phyloP scores from a whole-genome alignment of 2,113 vertebrate species.

The Romanogobio albipinnatus region DNA sequence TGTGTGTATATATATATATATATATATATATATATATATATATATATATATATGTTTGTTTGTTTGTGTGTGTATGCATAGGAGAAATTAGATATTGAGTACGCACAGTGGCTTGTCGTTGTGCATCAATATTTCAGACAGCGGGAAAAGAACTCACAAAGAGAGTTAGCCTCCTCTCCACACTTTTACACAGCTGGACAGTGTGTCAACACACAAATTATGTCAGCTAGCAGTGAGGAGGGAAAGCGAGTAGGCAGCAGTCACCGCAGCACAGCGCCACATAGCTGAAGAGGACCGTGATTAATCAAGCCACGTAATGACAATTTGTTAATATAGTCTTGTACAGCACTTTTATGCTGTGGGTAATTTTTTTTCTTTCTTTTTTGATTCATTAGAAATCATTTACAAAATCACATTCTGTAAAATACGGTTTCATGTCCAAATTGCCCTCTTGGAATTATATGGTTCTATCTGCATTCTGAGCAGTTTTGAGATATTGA shows the following conservation, averaged over 20 bases:
- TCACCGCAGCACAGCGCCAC: background rate
- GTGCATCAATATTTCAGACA: slow-evolving; percentile 39
- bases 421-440: background rate
- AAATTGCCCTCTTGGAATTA: background rate
- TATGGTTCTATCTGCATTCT: no score
- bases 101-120: slow-evolving; percentile 20
- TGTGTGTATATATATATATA: no score
- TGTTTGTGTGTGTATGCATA: slow-evolving; percentile 11
- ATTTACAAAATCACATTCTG: background rate
- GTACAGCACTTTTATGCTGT: background rate
- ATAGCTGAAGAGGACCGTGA: background rate
- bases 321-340: background rate
- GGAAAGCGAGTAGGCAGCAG: slow-evolving; percentile 3
- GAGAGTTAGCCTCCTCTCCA: slow-evolving; percentile 39
- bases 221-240: slow-evolving; percentile 16
- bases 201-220: slow-evolving; percentile 52
- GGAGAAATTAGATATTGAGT: slow-evolving; percentile 29
- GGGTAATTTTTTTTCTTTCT: no score
- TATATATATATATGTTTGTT: background rate
- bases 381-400: background rate
- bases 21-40: no score
- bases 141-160: slow-evolving; percentile 32
- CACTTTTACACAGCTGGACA: slow-evolving; percentile 49
- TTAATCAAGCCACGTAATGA: background rate
- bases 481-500: no score